These are phyloP conservation scores for Timema podura DNA, from an alignment of 2,888 invertebrate species.

Conservation along the genomic window DNA sequence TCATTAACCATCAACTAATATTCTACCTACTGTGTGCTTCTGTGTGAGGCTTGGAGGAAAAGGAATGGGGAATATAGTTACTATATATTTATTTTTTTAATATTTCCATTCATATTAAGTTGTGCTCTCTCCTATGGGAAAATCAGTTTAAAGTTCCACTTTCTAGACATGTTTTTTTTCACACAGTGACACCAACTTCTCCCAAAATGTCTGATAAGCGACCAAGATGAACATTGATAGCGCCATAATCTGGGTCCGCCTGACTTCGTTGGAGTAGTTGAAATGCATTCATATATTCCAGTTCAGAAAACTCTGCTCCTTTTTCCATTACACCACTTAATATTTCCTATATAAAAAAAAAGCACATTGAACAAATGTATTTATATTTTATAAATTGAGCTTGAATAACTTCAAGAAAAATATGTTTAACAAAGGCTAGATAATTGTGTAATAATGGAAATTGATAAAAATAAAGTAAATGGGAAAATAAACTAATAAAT, in stretches of 20 bases:
- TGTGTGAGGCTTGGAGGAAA: no score
- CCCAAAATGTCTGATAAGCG: constrained; percentile 81
- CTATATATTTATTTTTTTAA: no score
- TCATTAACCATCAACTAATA: no score
- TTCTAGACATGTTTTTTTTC: constrained; percentile 33
- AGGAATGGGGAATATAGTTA: no score
- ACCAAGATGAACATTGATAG: constrained; percentile 59
- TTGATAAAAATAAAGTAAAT: no score
- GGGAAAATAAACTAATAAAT: no score
- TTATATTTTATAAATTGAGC: not conserved
- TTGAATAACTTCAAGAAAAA: not conserved
- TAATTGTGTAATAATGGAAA: no score
- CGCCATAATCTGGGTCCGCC: constrained; percentile 40
- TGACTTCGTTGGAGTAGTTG: constrained; percentile 61
- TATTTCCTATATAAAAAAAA: constrained; percentile 62
- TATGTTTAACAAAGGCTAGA: no score
- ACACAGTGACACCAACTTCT: constrained; percentile 77
- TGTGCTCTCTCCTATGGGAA: no score
- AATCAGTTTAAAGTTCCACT: no score
- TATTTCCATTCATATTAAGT: no score
- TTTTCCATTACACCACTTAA: constrained; percentile 78
- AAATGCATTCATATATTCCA: constrained; percentile 83
- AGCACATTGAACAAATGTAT: not conserved
- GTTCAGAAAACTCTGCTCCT: constrained; percentile 80
- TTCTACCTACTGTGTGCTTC: no score